phyloP scores from a whole-genome alignment of 2,797 vertebrate species.

The Choloepus didactylus region DNA sequence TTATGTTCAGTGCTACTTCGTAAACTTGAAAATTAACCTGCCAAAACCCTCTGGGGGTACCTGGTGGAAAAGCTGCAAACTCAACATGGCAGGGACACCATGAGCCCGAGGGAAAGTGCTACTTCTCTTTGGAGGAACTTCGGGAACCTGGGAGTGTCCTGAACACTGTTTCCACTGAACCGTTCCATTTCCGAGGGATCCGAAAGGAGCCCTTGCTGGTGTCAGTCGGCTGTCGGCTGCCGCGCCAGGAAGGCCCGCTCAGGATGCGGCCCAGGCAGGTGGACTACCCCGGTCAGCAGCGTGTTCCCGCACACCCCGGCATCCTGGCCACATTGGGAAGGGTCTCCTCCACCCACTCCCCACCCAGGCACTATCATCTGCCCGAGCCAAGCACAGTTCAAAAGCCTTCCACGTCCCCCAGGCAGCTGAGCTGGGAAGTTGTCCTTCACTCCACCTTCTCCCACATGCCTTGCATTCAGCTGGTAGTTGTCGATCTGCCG shows the following conservation, averaged over 20 bases:
- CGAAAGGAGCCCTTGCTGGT: accelerated
- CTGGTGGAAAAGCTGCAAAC: not conserved
- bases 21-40: constrained; percentile 66
- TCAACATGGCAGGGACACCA: accelerated
- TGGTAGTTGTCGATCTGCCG: not conserved
- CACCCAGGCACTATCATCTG: not conserved
- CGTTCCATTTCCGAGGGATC: not conserved
- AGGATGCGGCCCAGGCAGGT: accelerated
- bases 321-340: not conserved
- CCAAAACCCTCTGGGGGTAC: constrained; percentile 24
- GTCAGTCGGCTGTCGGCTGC: accelerated
- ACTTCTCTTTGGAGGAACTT: not conserved
- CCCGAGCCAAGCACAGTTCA: not conserved
- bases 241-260: too few relatives aligned
- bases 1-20: not conserved
- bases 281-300: accelerated
- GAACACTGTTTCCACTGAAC: accelerated
- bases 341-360: not conserved
- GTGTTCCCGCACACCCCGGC: accelerated
- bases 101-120: accelerated
- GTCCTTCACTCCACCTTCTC: accelerated
- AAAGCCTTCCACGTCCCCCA: not conserved
- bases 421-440: too few relatives aligned
- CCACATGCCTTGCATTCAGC: accelerated
- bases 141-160: not conserved